Conservation (phyloP, 2,888 invertebrate species). For the Diloba caeruleocephala region DNA sequence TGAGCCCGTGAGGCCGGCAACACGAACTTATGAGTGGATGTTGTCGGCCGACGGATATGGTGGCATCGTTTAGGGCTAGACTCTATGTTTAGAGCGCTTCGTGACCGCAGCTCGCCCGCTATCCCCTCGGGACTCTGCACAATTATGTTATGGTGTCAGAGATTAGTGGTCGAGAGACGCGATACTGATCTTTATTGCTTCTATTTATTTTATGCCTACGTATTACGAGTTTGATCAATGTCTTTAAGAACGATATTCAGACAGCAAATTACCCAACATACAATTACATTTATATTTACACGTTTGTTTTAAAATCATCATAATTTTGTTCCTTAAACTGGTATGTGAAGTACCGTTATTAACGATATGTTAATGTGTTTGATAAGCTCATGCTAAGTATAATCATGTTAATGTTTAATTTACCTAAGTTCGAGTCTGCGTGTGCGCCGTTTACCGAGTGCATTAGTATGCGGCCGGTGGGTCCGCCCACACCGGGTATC, state of each 20-base stretch:
- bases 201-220: conserved; percentile 67
- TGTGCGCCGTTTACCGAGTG: conserved; percentile 65
- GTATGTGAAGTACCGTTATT: not conserved
- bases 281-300: not conserved
- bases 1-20: conserved; percentile 59
- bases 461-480: conserved; percentile 78
- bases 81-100: conserved; percentile 83
- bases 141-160: conserved; percentile 84
- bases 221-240: conserved; percentile 40
- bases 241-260: conserved; percentile 35
- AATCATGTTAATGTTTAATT: conserved; percentile 51
- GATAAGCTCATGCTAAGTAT: conserved; percentile 28
- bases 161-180: conserved; percentile 72
- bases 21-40: conserved; percentile 73
- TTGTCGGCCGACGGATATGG: conserved; percentile 82
- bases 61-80: conserved; percentile 83
- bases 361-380: conserved; percentile 6
- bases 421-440: conserved; percentile 69
- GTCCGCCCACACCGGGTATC: conserved; percentile 82
- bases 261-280: conserved; percentile 23
- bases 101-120: conserved; percentile 77
- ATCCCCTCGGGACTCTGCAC: conserved; percentile 73
- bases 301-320: no score
- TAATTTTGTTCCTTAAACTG: no score
- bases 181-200: conserved; percentile 69